Percentiles rank a stretch among this genome's conserved stretches.
Conservation (phyloP, 2,113 vertebrate species). For the Cricetomys ansorgei region DNA sequence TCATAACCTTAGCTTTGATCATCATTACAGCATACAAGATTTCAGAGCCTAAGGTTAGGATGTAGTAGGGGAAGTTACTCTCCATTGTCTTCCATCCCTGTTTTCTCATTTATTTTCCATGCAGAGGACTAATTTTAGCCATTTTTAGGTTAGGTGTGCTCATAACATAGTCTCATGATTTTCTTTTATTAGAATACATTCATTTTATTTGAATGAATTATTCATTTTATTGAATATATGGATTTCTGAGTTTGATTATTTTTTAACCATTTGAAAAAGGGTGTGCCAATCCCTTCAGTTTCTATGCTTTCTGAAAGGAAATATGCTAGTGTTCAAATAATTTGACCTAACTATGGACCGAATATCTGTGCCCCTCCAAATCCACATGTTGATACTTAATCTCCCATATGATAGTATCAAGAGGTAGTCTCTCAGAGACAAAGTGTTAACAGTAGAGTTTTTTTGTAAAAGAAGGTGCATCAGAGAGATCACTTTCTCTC, state of each 20-base stretch:
- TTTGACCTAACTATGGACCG: neutral
- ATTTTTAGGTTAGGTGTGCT: neutral
- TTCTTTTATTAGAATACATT: slow-evolving; percentile 32
- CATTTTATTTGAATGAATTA: slow-evolving; percentile 22
- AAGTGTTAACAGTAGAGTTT: neutral
- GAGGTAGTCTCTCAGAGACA: neutral
- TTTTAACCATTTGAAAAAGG: slow-evolving; percentile 3
- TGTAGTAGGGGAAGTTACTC: too few relatives aligned
- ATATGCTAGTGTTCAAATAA: neutral
- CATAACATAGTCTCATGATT: neutral
- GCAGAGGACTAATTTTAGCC: neutral
- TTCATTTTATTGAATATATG: slow-evolving; percentile 21
- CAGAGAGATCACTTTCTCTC: neutral
- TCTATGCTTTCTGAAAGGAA: slow-evolving; percentile 35
- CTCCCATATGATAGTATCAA: neutral
- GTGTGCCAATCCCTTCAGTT: neutral
- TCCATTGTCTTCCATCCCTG: slow-evolving; percentile 25
- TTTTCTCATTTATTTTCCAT: slow-evolving; percentile 17
- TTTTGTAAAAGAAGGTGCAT: neutral
- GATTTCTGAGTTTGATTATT: slow-evolving; percentile 19
- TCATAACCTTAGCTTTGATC: slow-evolving; percentile 30
- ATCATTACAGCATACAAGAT: neutral
- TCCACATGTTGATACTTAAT: neutral
- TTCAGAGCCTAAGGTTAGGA: neutral
- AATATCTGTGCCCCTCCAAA: neutral